These are phyloP conservation scores for Mycalesis mineus DNA, from an alignment of 2,888 invertebrate genomes.

Conservation along the genomic window DNA sequence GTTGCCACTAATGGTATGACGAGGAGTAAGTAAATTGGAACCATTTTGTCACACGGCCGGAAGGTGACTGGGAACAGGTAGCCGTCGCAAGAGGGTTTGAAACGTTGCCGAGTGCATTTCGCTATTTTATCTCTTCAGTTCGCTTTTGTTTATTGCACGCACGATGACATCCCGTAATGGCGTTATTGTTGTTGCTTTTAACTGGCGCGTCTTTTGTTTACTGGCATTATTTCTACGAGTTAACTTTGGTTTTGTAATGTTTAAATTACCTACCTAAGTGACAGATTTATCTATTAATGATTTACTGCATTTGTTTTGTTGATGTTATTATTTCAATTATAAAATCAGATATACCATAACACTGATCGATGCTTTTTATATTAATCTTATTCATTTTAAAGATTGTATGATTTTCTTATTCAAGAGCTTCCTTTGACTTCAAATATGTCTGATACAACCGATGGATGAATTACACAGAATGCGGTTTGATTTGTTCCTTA, in stretches of 20 bases:
- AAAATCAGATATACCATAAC: too few species aligned
- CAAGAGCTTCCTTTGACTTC: too few species aligned
- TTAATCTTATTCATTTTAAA: too few species aligned
- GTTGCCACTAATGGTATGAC: conserved; percentile 34
- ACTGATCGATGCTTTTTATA: too few species aligned
- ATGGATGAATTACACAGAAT: too few species aligned
- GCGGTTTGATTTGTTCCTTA: too few species aligned
- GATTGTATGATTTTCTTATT: too few species aligned
- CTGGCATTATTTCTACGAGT: background rate
- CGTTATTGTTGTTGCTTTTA: conserved; percentile 61
- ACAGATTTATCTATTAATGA: too few species aligned
- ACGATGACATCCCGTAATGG: conserved; percentile 73
- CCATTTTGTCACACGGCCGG: conserved; percentile 47
- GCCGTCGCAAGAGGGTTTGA: conserved; percentile 49
- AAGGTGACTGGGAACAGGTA: conserved; percentile 51
- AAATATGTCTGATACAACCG: too few species aligned
- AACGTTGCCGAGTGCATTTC: conserved; percentile 41
- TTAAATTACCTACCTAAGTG: background rate
- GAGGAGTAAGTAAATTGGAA: conserved; percentile 46
- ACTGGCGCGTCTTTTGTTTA: conserved; percentile 35
- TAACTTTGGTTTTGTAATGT: background rate
- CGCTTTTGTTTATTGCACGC: conserved; percentile 74
- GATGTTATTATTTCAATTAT: too few species aligned
- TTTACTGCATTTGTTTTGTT: too few species aligned
- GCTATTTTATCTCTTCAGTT: conserved; percentile 70